Percentiles rank a stretch among this genome's conserved stretches.
Conservation (phyloP, 2,113 vertebrate species). For the Pardalotus punctatus region DNA sequence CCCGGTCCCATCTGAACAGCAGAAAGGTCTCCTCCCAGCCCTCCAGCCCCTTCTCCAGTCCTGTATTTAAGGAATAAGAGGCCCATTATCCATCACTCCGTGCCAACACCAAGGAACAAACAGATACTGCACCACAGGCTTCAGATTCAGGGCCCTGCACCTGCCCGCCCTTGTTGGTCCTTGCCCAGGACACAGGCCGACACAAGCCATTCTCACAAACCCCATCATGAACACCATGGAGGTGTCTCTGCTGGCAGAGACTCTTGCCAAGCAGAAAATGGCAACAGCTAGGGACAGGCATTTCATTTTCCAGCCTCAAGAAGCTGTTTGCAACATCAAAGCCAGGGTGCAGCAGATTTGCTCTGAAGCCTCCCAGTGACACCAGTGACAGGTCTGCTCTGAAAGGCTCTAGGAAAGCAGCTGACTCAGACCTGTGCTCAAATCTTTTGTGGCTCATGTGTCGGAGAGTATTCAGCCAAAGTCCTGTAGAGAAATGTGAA, state of each 20-base stretch:
- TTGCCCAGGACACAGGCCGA: background rate
- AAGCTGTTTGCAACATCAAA: background rate
- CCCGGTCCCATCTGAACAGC: background rate
- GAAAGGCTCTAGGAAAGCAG: background rate
- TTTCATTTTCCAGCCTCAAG: background rate
- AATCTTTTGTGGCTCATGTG: background rate
- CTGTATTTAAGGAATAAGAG: background rate
- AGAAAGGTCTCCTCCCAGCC: background rate
- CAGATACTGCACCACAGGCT: background rate
- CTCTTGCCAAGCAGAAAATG: background rate
- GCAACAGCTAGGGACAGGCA: background rate
- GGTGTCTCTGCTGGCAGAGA: background rate
- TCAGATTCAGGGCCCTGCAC: rapidly evolving
- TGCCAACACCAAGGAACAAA: background rate
- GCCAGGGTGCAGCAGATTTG: background rate
- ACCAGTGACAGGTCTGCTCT: background rate
- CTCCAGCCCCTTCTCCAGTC: background rate
- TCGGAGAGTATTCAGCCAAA: background rate
- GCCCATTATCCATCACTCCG: background rate
- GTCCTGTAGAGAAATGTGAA: background rate
- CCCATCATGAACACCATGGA: background rate
- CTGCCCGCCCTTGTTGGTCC: background rate
- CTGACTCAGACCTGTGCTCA: background rate
- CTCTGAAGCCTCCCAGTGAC: background rate
- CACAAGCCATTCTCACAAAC: background rate